Percentiles rank a stretch among this genome's conserved stretches.
phyloP scores from a whole-genome alignment of 2,113 vertebrate species.

The Leptosomus discolor region DNA sequence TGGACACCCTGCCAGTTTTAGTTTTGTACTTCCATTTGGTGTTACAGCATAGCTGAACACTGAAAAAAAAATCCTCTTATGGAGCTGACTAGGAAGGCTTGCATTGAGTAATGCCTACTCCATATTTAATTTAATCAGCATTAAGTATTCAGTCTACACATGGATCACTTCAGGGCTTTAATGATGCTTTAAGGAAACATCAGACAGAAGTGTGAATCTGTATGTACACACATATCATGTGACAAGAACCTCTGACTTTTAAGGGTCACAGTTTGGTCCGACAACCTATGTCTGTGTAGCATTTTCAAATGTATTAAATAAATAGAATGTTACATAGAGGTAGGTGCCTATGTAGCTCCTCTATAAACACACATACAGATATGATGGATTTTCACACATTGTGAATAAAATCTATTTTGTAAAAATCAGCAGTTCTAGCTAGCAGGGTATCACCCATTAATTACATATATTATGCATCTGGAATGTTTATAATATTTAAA shows the following conservation, averaged over 20 bases:
- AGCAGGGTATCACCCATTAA: not conserved
- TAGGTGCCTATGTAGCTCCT: not conserved
- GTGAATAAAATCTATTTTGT: not conserved
- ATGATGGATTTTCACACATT: not conserved
- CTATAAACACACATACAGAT: not conserved
- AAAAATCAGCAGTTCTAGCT: not conserved
- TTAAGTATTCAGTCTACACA: not conserved
- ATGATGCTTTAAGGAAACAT: constrained; percentile 6
- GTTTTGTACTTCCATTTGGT: not conserved
- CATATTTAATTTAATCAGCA: not conserved
- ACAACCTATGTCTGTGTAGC: not conserved
- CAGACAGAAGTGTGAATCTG: not conserved
- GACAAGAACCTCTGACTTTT: not conserved
- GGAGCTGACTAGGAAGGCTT: not conserved
- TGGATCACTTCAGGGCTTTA: not conserved
- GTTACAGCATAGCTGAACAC: not conserved
- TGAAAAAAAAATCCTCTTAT: not conserved
- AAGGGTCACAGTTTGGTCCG: not conserved
- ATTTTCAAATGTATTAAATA: not conserved
- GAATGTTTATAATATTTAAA: not conserved
- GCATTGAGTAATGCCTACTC: not conserved
- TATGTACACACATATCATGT: not conserved
- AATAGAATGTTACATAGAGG: not conserved
- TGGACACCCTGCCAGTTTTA: not conserved
- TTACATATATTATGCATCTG: not conserved